phyloP scores from a whole-genome alignment of 2,888 invertebrate species.

The Augiades crinisus region DNA sequence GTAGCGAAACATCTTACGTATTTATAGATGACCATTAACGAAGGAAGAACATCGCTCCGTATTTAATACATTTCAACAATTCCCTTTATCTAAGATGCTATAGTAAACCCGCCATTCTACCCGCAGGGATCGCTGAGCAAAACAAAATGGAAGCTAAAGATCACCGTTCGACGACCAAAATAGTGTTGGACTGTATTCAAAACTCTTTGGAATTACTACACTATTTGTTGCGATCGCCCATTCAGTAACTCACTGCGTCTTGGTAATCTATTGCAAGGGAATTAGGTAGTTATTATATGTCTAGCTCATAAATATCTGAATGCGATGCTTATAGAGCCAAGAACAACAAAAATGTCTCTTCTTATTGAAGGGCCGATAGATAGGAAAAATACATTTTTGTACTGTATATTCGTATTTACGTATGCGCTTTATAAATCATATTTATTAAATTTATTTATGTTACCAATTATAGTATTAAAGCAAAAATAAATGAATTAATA shows the following conservation, averaged over 20 bases:
- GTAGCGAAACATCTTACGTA: constrained; percentile 10
- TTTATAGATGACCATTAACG: constrained; percentile 14
- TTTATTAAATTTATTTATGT: too few species aligned
- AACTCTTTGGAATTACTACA: constrained; percentile 77
- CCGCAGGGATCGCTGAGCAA: constrained; percentile 52
- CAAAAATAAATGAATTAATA: too few species aligned
- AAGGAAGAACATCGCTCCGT: constrained; percentile 11
- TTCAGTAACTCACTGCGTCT: constrained; percentile 75
- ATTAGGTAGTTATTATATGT: constrained; percentile 62
- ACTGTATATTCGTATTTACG: too few species aligned
- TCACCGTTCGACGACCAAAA: constrained; percentile 71
- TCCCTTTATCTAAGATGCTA: constrained; percentile 34
- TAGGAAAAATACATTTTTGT: too few species aligned
- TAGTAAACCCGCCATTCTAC: constrained; percentile 49
- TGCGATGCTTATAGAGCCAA: neutral
- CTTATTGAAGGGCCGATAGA: neutral
- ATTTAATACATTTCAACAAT: constrained; percentile 35
- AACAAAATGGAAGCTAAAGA: constrained; percentile 67
- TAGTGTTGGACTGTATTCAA: constrained; percentile 80
- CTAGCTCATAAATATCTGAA: neutral
- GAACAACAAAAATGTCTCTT: neutral
- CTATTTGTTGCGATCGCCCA: constrained; percentile 73
- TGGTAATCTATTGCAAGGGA: constrained; percentile 63
- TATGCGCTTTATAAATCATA: too few species aligned
- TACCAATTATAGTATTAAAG: too few species aligned